These are phyloP conservation scores for Paramormyrops kingsleyae DNA, from an alignment of 2,113 vertebrate species.

Conservation along the genomic window DNA sequence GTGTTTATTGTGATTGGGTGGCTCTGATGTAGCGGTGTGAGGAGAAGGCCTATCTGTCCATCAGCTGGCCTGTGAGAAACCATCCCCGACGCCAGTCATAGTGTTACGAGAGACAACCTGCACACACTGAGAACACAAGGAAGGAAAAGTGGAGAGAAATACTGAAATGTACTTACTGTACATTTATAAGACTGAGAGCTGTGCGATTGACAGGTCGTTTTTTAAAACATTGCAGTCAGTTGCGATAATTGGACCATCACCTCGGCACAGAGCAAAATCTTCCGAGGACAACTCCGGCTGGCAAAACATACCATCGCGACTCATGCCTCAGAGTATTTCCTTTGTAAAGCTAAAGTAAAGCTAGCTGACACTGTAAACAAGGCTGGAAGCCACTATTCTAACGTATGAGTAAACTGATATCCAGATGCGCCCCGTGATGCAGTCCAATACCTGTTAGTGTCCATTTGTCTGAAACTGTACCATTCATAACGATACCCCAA, in stretches of 20 bases:
- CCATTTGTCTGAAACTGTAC: not conserved
- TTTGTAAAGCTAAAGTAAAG: not conserved
- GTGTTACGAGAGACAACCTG: not conserved
- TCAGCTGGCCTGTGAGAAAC: not conserved
- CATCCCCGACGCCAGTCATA: not conserved
- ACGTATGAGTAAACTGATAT: not conserved
- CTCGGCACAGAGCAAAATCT: not conserved
- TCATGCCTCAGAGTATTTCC: not conserved
- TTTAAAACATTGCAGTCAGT: not conserved
- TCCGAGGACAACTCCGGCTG: not conserved
- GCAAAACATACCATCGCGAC: not conserved
- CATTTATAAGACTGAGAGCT: not conserved
- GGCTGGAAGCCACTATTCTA: not conserved
- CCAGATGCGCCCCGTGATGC: not conserved
- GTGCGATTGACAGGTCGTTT: not conserved
- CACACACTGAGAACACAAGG: not conserved
- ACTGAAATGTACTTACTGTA: not conserved
- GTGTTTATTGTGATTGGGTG: not conserved
- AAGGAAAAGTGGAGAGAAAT: not conserved
- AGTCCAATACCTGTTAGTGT: not conserved
- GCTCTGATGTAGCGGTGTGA: not conserved
- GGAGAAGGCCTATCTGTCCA: not conserved
- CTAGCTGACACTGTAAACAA: not conserved
- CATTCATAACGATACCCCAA: not conserved
- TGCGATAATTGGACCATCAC: not conserved